Percentiles rank a stretch among this genome's conserved stretches.
These are phyloP conservation scores for Rhagoletis pomonella DNA, from an alignment of 1,140 invertebrate genomes.

Conservation along the genomic window DNA sequence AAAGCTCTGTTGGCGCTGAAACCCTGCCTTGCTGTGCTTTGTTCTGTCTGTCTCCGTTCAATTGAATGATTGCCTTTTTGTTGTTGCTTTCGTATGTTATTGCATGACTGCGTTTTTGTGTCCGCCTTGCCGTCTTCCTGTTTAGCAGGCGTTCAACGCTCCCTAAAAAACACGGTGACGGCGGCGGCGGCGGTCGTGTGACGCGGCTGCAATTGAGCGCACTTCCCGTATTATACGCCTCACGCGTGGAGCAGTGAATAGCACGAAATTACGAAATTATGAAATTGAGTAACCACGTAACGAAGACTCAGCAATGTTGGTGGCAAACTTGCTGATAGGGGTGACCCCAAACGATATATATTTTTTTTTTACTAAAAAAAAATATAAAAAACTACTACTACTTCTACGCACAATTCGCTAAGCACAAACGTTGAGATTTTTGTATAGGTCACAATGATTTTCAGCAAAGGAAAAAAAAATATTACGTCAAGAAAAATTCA, in stretches of 20 bases:
- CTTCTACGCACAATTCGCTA: constrained; percentile 19
- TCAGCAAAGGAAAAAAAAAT: not conserved
- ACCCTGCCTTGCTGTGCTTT: not conserved
- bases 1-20: not conserved
- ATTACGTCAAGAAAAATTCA: constrained; percentile 28
- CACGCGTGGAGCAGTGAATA: not conserved
- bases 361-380: too few species aligned
- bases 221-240: not conserved
- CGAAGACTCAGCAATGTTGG: not conserved
- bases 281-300: not conserved
- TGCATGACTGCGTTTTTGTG: not conserved
- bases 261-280: not conserved
- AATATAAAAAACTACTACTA: not conserved
- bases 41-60: constrained; percentile 26
- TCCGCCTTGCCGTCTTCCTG: constrained; percentile 33
- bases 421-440: not conserved
- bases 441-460: not conserved
- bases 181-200: not conserved
- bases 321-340: not conserved
- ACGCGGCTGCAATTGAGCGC: not conserved
- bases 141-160: constrained; percentile 30
- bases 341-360: not conserved
- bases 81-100: not conserved
- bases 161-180: not conserved
- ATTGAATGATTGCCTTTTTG: constrained; percentile 23